These are phyloP conservation scores for Rhopalosiphum maidis DNA, from an alignment of 1,140 invertebrate species.

Conservation along the genomic window DNA sequence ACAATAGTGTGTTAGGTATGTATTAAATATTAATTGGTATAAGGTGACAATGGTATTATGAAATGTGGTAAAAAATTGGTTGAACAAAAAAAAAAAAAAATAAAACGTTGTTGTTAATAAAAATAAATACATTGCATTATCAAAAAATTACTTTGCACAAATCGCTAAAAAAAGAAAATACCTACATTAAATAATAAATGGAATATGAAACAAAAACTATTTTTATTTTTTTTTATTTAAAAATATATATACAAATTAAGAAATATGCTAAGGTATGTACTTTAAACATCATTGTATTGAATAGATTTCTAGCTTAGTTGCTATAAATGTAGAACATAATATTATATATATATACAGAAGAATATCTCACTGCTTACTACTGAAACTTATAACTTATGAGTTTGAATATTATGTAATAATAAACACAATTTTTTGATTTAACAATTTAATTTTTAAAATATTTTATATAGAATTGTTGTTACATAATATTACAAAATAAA, in stretches of 20 bases:
- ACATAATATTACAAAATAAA: background rate
- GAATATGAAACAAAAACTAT: too few relatives aligned
- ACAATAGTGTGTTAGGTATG: too few relatives aligned
- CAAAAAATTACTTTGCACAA: too few relatives aligned
- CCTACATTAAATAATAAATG: too few relatives aligned
- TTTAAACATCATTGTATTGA: background rate
- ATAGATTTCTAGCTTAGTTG: background rate
- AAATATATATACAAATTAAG: background rate
- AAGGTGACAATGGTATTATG: too few relatives aligned
- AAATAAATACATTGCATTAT: too few relatives aligned
- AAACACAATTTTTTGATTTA: background rate
- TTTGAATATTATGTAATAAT: background rate
- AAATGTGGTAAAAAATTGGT: too few relatives aligned
- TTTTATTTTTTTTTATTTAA: background rate
- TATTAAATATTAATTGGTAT: too few relatives aligned
- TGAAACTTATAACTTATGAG: background rate
- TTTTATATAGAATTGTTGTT: background rate
- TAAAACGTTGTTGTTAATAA: too few relatives aligned
- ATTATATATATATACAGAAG: too few relatives aligned
- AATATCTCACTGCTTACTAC: background rate
- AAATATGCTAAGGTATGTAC: background rate
- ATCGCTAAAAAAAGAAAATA: too few relatives aligned
- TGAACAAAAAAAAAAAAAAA: too few relatives aligned
- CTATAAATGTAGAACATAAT: background rate
- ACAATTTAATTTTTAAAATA: background rate